Evolutionary conservation across 2,113 vertebrate species (phyloP), one percentile per base, ranked within the genome.

Genomic region (Brevimyrus niger): DNA sequence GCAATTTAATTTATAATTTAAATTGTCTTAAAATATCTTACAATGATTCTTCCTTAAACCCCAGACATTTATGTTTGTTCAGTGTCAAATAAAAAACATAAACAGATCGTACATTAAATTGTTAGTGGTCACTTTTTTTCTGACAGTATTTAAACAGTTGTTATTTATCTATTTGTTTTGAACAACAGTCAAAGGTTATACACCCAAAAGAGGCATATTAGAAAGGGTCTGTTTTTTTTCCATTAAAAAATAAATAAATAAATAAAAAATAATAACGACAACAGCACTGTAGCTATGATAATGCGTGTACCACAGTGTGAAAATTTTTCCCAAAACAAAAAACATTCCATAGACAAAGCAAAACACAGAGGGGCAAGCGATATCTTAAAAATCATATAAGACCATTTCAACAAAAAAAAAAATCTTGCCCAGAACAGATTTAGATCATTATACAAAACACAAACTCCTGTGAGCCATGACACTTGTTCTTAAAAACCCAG

Each of bases 401-500:
- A 88, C 55, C 48, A 83, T 65, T 69, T 27, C 27, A 69, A 89
- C 61, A 92, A 92, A 92, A 91, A 92, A 92, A 91, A 92, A 93
- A 95, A 50, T 92, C 90, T 0, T 92, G 93, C 93, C 93, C 93
- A 95, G 94, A 94, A 95, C 94, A 96, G 95, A 95, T 95, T 95
- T 95, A 96, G 96, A 96, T 95, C 91, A 95, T 93, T 92, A 94
- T 94, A 94, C 51, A 87, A 96, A 95, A 95, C 94, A 96, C 92
- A 95, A 91, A 93, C 94, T 94, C 93, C 89, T 91, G 96, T 95
- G 96, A 95, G 96, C 94, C 95, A 92, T 90, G 94, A 94, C 94
- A 95, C 91, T 95, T 94, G 92, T 93, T 94, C 93, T 94, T 93
- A 94, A 89, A 94, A 93, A 93, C 89, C 90, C 94, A 94, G 93